phyloP scores from a whole-genome alignment of 2,113 vertebrate genomes.

The Gambusia holbrooki region DNA sequence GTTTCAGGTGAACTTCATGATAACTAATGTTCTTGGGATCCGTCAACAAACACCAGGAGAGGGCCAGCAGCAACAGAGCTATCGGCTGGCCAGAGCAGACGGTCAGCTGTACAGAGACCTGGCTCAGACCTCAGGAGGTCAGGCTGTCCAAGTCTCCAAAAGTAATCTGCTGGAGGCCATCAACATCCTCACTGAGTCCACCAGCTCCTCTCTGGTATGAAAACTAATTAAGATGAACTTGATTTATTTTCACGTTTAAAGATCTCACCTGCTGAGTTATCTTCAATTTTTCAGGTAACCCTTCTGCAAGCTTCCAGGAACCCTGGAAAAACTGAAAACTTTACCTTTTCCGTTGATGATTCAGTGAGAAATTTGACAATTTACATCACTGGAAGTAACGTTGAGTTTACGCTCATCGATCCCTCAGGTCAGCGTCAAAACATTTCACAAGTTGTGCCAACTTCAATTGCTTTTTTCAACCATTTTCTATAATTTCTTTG shows the following conservation, averaged over 20 bases:
- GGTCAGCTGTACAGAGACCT: conserved; percentile 68
- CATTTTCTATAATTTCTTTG: too few relatives aligned
- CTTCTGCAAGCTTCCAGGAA: conserved; percentile 57
- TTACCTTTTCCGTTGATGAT: conserved; percentile 60
- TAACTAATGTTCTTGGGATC: conserved; percentile 15
- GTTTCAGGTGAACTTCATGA: conserved; percentile 71
- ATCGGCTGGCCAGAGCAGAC: not conserved
- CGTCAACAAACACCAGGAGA: conserved; percentile 24
- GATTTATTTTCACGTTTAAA: not conserved
- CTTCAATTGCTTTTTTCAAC: too few relatives aligned
- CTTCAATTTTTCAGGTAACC: too few relatives aligned
- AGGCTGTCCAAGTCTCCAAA: conserved; percentile 58
- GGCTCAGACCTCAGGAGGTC: conserved; percentile 70
- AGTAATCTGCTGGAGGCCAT: conserved; percentile 40
- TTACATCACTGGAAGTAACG: conserved; percentile 56
- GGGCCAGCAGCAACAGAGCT: not conserved
- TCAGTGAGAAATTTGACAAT: conserved; percentile 48
- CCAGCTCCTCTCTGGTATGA: conserved; percentile 60
- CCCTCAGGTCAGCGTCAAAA: conserved; percentile 47
- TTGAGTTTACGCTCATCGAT: conserved; percentile 50
- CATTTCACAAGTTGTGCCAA: too few relatives aligned
- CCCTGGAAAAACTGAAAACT: conserved; percentile 37
- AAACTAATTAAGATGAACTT: too few relatives aligned
- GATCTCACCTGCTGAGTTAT: too few relatives aligned
- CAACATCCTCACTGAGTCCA: conserved; percentile 52